These are phyloP conservation scores for Okapia johnstoni DNA, from an alignment of 2,113 vertebrate species.

Conservation along the genomic window DNA sequence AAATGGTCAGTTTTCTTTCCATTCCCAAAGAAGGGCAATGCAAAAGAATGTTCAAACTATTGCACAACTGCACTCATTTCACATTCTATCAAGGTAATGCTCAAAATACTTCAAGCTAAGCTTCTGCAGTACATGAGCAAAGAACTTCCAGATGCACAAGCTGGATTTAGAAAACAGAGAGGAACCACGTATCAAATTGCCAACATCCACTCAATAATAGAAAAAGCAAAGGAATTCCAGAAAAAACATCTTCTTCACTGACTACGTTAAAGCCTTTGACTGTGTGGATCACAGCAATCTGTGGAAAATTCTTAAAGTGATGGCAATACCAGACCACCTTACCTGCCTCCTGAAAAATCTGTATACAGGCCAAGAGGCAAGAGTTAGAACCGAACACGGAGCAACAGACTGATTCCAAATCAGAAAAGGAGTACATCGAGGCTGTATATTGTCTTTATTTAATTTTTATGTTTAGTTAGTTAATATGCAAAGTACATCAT, in stretches of 20 bases:
- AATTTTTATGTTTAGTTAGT: not conserved
- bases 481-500: not conserved
- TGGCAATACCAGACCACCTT: not conserved
- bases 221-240: not conserved
- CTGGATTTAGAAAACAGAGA: not conserved
- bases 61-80: not conserved
- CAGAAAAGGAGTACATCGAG: not conserved
- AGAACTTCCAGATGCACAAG: not conserved
- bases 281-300: not conserved
- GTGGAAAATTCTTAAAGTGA: not conserved
- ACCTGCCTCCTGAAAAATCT: not conserved
- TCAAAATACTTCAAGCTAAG: not conserved
- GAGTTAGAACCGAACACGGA: not conserved
- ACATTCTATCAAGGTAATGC: not conserved
- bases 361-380: not conserved
- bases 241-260: not conserved
- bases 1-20: not conserved
- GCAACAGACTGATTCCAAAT: not conserved
- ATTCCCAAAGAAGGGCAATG: not conserved
- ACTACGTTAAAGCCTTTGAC: not conserved
- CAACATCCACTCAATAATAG: not conserved
- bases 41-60: not conserved
- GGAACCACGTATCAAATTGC: fast-evolving
- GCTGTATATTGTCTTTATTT: not conserved
- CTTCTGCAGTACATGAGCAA: not conserved